Evolutionary conservation across 1,140 invertebrate genomes (phyloP).

Genomic region (Protaetia brevitarsis): DNA sequence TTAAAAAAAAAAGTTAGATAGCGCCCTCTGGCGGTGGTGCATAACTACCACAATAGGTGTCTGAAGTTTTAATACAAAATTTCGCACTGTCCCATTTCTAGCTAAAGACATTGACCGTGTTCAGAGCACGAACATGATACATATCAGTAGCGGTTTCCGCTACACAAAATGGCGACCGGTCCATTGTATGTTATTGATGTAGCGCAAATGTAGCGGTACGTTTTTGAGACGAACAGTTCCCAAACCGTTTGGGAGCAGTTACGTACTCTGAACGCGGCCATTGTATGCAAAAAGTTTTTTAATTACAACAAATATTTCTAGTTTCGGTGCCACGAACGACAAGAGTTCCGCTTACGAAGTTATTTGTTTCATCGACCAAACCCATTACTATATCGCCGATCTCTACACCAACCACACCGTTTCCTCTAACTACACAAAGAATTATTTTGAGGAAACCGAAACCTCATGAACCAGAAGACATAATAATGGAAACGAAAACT

Average conservation of each 20-base stretch:
- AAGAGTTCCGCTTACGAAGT: neutral
- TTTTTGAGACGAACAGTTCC: no score
- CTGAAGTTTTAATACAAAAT: no score
- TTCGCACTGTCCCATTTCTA: no score
- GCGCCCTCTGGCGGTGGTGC: no score
- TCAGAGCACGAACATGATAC: no score
- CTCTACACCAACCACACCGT: slow-evolving; percentile 28
- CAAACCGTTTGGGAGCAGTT: neutral
- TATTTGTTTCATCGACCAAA: neutral
- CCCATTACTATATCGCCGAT: slow-evolving; percentile 41
- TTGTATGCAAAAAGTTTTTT: neutral
- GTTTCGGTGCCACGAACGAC: neutral
- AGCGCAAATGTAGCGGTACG: no score
- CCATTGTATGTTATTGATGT: no score
- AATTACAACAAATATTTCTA: neutral
- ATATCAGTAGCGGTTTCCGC: no score
- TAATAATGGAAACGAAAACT: neutral
- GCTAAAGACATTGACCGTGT: no score
- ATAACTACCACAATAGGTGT: no score
- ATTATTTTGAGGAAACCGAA: slow-evolving; percentile 25
- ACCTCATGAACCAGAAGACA: slow-evolving; percentile 25
- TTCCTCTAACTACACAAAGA: slow-evolving; percentile 25
- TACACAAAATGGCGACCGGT: no score
- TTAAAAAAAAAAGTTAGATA: no score
- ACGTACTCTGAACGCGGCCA: neutral